Evolutionary conservation across 2,113 vertebrate genomes (phyloP), one percentile per base, ranked within the genome.

Genomic region (Brachyhypopomus gauderio): DNA sequence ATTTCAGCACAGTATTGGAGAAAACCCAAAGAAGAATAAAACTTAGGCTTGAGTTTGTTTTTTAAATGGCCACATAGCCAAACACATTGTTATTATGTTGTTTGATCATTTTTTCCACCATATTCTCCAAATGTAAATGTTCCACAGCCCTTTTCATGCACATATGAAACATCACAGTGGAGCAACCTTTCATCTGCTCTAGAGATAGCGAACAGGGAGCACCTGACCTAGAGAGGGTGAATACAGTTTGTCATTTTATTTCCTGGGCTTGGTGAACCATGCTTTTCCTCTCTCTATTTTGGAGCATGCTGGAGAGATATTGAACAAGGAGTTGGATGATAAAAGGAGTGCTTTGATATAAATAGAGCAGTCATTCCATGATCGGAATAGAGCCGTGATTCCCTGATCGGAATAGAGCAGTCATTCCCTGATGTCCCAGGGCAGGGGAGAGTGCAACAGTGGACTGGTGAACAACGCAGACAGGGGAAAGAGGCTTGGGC

Each of bases 221-320:
- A 30, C 30, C 30, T 30, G 30, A 30, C 30, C 30, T 30, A 2
- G 30, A 30, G 30, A 30, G 30, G 30, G 30, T 30, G 30, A 30
- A 30, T 66, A 5, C 8, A 19, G 4, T 25, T 19, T 34, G 56
- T 88, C 89, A 84, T 86, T 92, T 94, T 30, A 92, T 92, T 91
- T 88, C 86, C 34, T 76, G 88, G 86, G 90, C 89, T 14, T 66
- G 34, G 92, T 92, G 93, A 81, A 91, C 87, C 92, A 87, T 93
- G 94, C 93, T 91, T 19, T 75, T 62, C 41, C 17, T 25, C 4
- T 63, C 36, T 41, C 12, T 41, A 1, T 22, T 63, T 63, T 23
- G 38, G 2, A 45, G 75, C 75, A 59, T 71, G 64, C 66, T 71
- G 78, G 75, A 56, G 81, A 63, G 36, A 73, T 16, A 62, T 52